Evolutionary conservation across 2,797 vertebrate genomes (phyloP), one percentile per base, ranked within the genome.

Genomic region (Loris lydekkerianus): DNA sequence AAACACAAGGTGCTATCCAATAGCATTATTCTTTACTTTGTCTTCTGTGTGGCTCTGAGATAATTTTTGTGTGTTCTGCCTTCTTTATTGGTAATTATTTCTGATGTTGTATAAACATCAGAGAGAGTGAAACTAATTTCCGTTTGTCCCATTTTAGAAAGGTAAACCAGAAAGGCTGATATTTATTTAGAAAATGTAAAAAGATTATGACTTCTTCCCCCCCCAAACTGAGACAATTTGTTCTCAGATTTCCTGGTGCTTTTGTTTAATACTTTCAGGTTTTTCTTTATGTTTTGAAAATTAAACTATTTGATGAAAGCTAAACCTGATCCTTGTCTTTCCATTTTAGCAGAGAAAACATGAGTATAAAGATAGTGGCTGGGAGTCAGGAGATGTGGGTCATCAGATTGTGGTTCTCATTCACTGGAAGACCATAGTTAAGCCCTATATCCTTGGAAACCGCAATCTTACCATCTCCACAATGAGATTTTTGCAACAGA

Each of bases 271-370:
- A 78, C 11, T 82, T 94, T 67, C 15, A 72, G 23, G 10, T 78
- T 78, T 84, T n/a, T 81, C 9, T 73, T 37, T 61, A 3, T 88
- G 37, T 70, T 91, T 90, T 46, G 9, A 78, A 89, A 97, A 49
- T 58, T 86, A 31, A 86, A 49, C 9, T 75, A 75, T 43, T 81
- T 67, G 75, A 67, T 94, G 10, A 40, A 17, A 34, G 10, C 3
- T 65, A 61, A 61, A 60, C 25, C 46, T 31, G 11, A 63, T 10
- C 10, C 18, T 90, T 3, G n/a, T 63, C 10, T 80, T 91, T 11
- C 31, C 29, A 83, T 37, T 65, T 94, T 40, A 60, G 17, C 8
- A 49, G 85, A 75, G 43, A 73, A 82, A 78, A 86, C 2, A 7
- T 4, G 43, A 70, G 7, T 18, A 23, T 58, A 7, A 70, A 89